Conservation (phyloP, 1,140 invertebrate genomes). For the Aplysia californica region DNA sequence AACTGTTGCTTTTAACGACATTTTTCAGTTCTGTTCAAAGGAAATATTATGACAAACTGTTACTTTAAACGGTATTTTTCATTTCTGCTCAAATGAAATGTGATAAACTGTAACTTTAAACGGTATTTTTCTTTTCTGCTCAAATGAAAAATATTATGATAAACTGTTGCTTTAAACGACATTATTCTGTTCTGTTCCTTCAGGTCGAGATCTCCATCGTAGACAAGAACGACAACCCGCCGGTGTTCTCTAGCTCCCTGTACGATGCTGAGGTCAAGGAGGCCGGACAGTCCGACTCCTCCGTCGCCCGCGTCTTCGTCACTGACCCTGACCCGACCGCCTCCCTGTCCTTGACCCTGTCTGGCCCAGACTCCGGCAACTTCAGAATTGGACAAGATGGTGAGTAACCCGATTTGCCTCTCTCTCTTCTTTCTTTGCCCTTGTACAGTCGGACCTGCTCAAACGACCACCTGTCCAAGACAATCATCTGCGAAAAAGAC, state of each 20-base stretch:
- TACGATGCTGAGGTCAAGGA: conserved; percentile 35
- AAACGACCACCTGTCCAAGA: too few species aligned
- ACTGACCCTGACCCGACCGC: conserved; percentile 3
- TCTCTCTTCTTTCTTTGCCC: too few species aligned
- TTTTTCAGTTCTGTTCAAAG: too few species aligned
- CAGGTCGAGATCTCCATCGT: conserved; percentile 68
- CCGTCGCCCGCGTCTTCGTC: conserved; percentile 2
- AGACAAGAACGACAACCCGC: conserved; percentile 64
- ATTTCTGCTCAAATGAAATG: not conserved
- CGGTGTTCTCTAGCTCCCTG: conserved; percentile 49
- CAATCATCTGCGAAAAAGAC: too few species aligned
- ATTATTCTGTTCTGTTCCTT: not conserved
- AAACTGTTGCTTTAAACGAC: not conserved
- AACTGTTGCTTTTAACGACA: too few species aligned
- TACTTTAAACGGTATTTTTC: not conserved
- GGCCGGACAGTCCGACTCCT: not conserved
- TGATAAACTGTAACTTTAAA: too few species aligned
- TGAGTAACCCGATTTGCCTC: too few species aligned
- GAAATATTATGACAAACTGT: too few species aligned
- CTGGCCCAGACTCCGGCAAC: conserved; percentile 2
- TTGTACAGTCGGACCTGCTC: too few species aligned
- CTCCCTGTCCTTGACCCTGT: not conserved
- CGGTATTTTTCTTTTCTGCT: too few species aligned
- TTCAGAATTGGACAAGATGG: conserved; percentile 16
- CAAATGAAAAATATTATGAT: too few species aligned